phyloP scores from a whole-genome alignment of 2,888 invertebrate species.

The Polydrusus cervinus region DNA sequence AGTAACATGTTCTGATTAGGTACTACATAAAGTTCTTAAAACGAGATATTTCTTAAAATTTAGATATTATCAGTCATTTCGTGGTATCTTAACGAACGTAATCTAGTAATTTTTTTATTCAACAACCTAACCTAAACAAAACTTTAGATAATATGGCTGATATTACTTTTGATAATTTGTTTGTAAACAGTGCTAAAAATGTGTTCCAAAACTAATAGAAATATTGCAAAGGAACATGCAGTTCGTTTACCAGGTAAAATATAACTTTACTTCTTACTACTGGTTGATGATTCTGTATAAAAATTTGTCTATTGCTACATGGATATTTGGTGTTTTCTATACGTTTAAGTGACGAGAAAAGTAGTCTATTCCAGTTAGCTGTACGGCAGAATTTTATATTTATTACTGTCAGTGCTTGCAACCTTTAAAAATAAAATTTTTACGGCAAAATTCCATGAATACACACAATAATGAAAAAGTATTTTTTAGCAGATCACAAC shows the following conservation, averaged over 20 bases:
- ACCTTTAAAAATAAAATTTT: no score
- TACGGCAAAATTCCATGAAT: no score
- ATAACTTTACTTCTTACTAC: neutral
- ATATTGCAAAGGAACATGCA: neutral
- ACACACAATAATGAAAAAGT: no score
- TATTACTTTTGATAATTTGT: neutral
- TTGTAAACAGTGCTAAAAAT: neutral
- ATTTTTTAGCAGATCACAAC: no score
- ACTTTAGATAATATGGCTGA: neutral
- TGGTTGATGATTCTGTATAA: no score
- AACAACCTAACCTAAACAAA: neutral
- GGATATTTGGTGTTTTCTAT: no score
- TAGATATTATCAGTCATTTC: slow-evolving; percentile 1
- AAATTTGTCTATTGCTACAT: no score
- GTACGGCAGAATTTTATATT: no score
- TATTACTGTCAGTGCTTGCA: no score
- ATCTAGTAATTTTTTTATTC: neutral
- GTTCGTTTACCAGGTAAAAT: neutral
- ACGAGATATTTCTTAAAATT: neutral
- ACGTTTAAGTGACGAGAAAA: no score
- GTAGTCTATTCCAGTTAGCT: no score
- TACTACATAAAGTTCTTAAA: neutral
- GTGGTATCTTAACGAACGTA: slow-evolving; percentile 4
- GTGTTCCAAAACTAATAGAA: neutral
- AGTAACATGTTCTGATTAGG: neutral